phyloP scores from a whole-genome alignment of 2,113 vertebrate species.

The Callaeas wilsoni region DNA sequence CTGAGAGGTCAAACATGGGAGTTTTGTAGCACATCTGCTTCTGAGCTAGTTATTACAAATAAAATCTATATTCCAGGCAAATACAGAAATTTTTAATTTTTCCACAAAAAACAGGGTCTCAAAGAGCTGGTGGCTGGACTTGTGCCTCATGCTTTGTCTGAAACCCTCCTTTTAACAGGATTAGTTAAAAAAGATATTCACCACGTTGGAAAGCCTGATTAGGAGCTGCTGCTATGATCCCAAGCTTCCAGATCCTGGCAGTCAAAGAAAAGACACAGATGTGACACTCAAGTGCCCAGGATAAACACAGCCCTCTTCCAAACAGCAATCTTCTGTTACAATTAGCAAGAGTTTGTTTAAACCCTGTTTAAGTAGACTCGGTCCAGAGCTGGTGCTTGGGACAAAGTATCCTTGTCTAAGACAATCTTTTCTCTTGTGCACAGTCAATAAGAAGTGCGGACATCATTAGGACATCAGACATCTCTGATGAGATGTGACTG shows the following conservation, averaged over 20 bases:
- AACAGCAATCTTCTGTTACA: background rate
- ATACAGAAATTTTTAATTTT: background rate
- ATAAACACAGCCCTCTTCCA: background rate
- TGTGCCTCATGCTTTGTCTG: background rate
- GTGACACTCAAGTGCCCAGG: background rate
- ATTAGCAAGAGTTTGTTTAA: background rate
- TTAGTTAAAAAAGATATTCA: background rate
- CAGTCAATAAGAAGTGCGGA: constrained; percentile 14
- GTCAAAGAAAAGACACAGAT: background rate
- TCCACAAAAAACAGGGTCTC: background rate
- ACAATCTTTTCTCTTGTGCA: background rate
- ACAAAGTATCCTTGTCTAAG: background rate
- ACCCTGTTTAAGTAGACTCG: background rate
- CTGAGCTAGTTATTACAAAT: background rate
- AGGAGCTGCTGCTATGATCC: background rate
- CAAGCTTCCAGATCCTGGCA: background rate
- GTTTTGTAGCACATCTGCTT: background rate
- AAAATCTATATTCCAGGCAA: background rate
- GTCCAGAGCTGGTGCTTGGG: background rate
- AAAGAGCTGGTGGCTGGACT: background rate
- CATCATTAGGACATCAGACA: constrained; percentile 18
- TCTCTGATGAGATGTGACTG: constrained; percentile 33
- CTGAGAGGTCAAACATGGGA: background rate
- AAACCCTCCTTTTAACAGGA: background rate
- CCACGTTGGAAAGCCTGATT: background rate